Base-by-base conservation (phyloP, 2,797 vertebrate species). In the Sebastes umbrosus region DNA sequence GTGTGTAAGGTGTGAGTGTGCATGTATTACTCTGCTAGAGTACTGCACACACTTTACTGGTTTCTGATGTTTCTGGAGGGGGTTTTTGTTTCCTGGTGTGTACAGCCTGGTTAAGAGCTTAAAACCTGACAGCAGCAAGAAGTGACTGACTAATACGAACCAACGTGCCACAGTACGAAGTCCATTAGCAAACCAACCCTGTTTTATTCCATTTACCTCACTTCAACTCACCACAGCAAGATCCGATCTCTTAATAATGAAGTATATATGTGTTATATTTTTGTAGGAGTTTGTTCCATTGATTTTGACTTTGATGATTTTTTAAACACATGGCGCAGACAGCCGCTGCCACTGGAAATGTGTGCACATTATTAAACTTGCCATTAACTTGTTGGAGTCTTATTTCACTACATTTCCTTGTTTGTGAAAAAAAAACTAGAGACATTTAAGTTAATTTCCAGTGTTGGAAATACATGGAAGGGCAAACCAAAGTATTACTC, bases 141-240 rank as follows among this genome's bases (percentile, higher is more conserved):
- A 62, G 46, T 55, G 77, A 86, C 39, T 84, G 86, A 86, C 73
- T 84, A 87, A 85, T 74, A 60, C 69, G 83, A 88, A 80, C 66
- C 75, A 66, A 65, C 43, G 73, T 39, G 74, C 79, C 83, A 50
- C 85, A 81, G 77, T 77, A 52, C 54, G n/a, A 86, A 84, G 81
- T 86, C 90, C 84, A 88, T 91, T 88, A 96, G 95, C 95, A 95
- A 96, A 96, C 93, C 95, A 94, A 93, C 96, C 96, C 95, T 93
- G 96, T 96, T 97, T 97, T 96, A 97, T 97, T 97, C 96, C 97
- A 97, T 97, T 97, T 95, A 96, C 95, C 94, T 95, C 95, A 95
- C 84, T 90, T 93, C 32, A 90, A 78, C 87, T 81, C 76, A 81
- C 77, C 85, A 54, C 82, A 86, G 82, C 31, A 22, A 84, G 86